A percentile compares a stretch with the other conserved stretches of the same genome.
Evolutionary conservation across 2,888 invertebrate genomes (phyloP).

Genomic region (Eupithecia pulchellata): DNA sequence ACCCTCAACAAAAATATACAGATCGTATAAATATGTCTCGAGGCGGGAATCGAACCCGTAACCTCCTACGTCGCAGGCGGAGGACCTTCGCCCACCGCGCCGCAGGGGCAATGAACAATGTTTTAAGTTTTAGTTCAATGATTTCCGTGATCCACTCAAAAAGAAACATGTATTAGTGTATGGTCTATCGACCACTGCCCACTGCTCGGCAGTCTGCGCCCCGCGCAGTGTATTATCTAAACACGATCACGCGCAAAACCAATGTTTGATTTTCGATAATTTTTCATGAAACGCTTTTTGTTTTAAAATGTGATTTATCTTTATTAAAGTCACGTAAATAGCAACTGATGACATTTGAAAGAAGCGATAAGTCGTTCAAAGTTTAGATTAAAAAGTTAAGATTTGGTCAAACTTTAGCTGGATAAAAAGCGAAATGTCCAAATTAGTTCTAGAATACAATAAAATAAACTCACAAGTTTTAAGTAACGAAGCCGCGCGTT

Average conservation of each 20-base stretch:
- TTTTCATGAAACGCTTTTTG: neutral
- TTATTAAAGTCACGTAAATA: neutral
- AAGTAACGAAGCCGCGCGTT: neutral
- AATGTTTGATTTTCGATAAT: neutral
- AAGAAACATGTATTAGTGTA: neutral
- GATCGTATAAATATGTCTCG: too few species aligned
- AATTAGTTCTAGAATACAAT: neutral
- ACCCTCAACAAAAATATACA: too few species aligned
- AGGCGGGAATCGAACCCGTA: too few species aligned
- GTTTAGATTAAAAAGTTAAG: neutral
- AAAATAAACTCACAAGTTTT: slow-evolving; percentile 1
- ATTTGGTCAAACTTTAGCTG: neutral
- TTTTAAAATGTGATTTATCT: neutral
- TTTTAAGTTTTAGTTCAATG: too few species aligned
- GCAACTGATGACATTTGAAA: neutral
- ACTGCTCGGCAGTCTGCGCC: neutral
- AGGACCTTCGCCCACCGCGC: too few species aligned
- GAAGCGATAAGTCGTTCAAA: neutral
- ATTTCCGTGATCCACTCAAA: too few species aligned
- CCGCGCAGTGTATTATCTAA: neutral
- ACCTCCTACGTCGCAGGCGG: too few species aligned
- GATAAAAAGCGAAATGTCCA: slow-evolving; percentile 1
- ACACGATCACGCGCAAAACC: slow-evolving; percentile 6
- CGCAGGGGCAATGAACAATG: too few species aligned
- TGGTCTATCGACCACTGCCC: slow-evolving; percentile 12